Conservation (phyloP, 92 coral and sea anemone genomes). For the Parazoanthus darwini region DNA sequence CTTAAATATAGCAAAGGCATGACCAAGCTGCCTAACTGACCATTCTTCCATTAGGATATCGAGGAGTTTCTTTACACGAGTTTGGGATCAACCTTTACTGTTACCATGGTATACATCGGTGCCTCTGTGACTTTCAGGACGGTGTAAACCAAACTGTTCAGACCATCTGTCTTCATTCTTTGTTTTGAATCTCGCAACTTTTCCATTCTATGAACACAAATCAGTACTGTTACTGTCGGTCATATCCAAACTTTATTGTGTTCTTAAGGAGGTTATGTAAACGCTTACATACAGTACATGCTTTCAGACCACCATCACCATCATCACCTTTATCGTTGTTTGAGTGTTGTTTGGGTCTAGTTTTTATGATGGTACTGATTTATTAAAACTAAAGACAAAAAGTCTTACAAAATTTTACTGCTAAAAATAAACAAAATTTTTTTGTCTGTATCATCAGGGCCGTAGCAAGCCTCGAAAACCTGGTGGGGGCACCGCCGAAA, state of each 20-base stretch:
- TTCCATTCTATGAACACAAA: constrained; percentile 11
- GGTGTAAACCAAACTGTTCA: constrained; percentile 42
- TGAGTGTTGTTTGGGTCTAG: too few species aligned
- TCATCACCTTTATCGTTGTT: too few species aligned
- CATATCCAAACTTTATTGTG: not conserved
- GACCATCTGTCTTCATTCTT: constrained; percentile 47
- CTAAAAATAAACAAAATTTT: too few species aligned
- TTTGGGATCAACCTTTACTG: constrained; percentile 37
- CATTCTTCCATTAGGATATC: not conserved
- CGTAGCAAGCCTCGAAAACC: too few species aligned
- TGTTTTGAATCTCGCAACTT: constrained; percentile 37
- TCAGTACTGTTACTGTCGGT: not conserved
- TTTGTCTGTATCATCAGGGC: too few species aligned
- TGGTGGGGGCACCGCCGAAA: too few species aligned
- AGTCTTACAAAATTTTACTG: too few species aligned
- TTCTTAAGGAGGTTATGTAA: too few species aligned
- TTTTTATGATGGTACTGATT: too few species aligned
- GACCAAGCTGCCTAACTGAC: not conserved
- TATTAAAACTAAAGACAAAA: too few species aligned
- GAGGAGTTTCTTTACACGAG: not conserved
- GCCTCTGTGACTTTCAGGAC: constrained; percentile 37
- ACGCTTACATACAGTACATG: too few species aligned
- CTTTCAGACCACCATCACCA: too few species aligned
- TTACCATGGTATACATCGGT: constrained; percentile 45
- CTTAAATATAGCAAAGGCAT: not conserved